phyloP scores from a whole-genome alignment of 1,140 invertebrate genomes.

The Neodiprion virginianus region DNA sequence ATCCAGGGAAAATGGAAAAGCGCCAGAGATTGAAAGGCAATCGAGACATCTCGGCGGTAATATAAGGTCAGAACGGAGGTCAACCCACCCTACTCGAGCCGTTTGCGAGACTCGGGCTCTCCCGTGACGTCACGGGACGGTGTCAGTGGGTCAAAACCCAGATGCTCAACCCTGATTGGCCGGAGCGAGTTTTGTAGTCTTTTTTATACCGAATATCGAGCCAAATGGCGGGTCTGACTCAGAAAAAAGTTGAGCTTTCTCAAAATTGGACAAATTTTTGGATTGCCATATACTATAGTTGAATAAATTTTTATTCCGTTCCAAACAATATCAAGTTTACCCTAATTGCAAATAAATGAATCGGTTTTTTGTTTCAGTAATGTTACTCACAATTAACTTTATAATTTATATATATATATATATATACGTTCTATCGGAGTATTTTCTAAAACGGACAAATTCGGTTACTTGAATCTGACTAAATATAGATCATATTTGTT shows the following conservation, averaged over 20 bases:
- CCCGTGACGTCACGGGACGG: slow-evolving; percentile 51
- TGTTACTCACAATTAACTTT: too few species aligned
- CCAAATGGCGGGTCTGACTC: not conserved
- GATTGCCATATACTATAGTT: not conserved
- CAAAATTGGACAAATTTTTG: not conserved
- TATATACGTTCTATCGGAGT: too few species aligned
- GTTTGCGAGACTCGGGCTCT: slow-evolving; percentile 46
- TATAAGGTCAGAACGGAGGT: slow-evolving; percentile 11
- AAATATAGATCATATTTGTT: too few species aligned
- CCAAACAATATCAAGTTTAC: too few species aligned
- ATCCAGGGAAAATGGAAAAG: slow-evolving; percentile 8
- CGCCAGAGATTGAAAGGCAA: slow-evolving; percentile 9
- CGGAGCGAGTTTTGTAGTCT: too few species aligned
- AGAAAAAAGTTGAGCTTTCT: not conserved
- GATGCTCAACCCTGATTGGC: not conserved
- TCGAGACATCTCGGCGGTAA: not conserved
- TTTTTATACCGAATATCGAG: not conserved
- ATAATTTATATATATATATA: too few species aligned
- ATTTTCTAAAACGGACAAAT: too few species aligned
- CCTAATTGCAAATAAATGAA: not conserved
- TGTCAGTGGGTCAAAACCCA: slow-evolving; percentile 27
- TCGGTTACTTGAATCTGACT: too few species aligned
- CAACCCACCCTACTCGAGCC: slow-evolving; percentile 29
- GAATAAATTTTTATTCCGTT: too few species aligned
- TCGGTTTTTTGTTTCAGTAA: not conserved